Evolutionary conservation across 1,140 invertebrate species (phyloP).

Genomic region (Lepidurus apus): DNA sequence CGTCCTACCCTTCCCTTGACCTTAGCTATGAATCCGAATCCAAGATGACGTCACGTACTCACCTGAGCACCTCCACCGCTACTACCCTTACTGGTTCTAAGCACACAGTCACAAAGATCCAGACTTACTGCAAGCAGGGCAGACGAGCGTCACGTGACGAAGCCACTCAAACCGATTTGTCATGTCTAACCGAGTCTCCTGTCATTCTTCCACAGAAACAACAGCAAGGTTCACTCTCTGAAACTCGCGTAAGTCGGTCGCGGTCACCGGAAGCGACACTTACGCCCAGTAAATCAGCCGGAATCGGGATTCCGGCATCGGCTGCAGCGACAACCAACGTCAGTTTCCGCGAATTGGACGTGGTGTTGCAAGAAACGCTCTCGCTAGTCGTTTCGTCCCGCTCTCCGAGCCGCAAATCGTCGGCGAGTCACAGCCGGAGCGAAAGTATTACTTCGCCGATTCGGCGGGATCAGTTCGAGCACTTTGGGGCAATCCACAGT

Average conservation of each 20-base stretch:
- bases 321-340: neutral
- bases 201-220: conserved; percentile 25
- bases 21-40: neutral
- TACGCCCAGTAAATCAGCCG: neutral
- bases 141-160: conserved; percentile 33
- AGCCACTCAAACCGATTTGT: conserved; percentile 34
- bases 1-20: neutral
- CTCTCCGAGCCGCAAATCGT: neutral
- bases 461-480: neutral
- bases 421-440: neutral
- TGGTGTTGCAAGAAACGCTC: conserved; percentile 2
- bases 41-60: neutral
- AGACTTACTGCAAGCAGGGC: neutral
- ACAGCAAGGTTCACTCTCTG: neutral
- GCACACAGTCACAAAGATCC: neutral
- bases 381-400: neutral
- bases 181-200: conserved; percentile 25
- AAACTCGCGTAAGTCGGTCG: neutral
- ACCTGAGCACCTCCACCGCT: neutral
- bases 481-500: neutral
- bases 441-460: neutral
- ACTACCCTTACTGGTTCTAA: neutral
- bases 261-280: neutral
- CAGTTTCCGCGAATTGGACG: neutral
- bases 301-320: neutral